Evolutionary conservation across 2,888 invertebrate genomes (phyloP), one percentile per base, ranked within the genome.

Genomic region (Seira sanloemensis): DNA sequence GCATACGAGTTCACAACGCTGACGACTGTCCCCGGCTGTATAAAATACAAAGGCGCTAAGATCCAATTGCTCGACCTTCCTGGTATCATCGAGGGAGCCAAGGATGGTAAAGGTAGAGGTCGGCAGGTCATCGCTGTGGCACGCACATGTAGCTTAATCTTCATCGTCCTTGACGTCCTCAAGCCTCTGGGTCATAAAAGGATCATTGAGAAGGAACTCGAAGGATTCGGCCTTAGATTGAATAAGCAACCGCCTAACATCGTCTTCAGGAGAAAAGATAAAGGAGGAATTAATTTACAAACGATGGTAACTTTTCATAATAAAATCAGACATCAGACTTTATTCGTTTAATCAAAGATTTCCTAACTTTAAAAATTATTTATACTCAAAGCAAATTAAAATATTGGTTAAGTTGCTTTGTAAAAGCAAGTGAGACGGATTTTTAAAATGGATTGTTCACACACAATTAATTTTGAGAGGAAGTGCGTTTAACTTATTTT

Each of bases 11-110:
- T 99, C 92, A 99, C 99, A 87, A 99, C 99, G 0, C 93, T 99
- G 2, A 99, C 99, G 0, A 99, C 99, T 7, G 99, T 99, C 12
- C 99, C 99, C 0, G 99, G 99, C 18, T 99, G 99, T 91, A 98
- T 99, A 90, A 97, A 97, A 92, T 98, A 97, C 91, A 99, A 99
- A 92, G 99, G 99, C 88, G 99, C 99, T 87, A 99, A 99, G 93
- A 97, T 99, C 91, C 98, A 98, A 94, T 92, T 99, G 81, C 93
- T 99, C 9, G 99, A 99, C 94, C 94, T 99, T 90, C 99, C 99
- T 86, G 99, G 99, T 92, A 99, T 99, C 91, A 99, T 99, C 90
- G 99, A 99, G 92, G 99, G 99, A 86, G 99, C 99, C 0, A 99
- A 99, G 91, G 99, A 99, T 91, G 99, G 99, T 87, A 99, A 99